Evolutionary conservation across 2,113 vertebrate genomes (phyloP).

Genomic region (Ictalurus furcatus): DNA sequence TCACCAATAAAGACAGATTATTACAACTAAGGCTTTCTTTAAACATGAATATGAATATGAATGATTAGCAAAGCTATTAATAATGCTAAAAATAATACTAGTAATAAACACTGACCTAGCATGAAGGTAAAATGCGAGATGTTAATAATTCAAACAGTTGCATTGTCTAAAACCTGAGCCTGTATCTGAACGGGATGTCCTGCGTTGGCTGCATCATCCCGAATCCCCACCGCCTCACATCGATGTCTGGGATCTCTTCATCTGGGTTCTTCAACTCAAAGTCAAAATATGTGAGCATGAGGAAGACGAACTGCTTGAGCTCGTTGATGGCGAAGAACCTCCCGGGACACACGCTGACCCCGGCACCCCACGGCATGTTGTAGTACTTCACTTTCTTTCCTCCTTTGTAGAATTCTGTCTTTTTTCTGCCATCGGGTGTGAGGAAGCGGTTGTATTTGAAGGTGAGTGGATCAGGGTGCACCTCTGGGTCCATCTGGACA

Average conservation of each 20-base stretch:
- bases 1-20: background rate
- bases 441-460: slow-evolving; percentile 87
- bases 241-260: slow-evolving; percentile 72
- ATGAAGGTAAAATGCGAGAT: background rate
- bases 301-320: slow-evolving; percentile 85
- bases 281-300: slow-evolving; percentile 85
- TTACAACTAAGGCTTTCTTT: background rate
- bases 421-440: slow-evolving; percentile 76
- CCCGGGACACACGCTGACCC: slow-evolving; percentile 84
- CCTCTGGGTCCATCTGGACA: slow-evolving; percentile 82
- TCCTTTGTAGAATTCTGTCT: slow-evolving; percentile 82
- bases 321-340: slow-evolving; percentile 86
- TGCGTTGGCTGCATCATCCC: slow-evolving; percentile 79
- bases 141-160: background rate
- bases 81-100: background rate
- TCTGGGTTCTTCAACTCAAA: slow-evolving; percentile 79
- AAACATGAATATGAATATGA: background rate
- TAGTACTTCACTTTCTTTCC: slow-evolving; percentile 84
- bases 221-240: slow-evolving; percentile 82
- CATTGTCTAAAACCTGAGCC: slow-evolving; percentile 59
- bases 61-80: background rate
- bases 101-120: background rate
- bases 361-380: slow-evolving; percentile 90
- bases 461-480: slow-evolving; percentile 78
- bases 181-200: slow-evolving; percentile 80